Conservation (phyloP, 2,888 invertebrate species). For the Drosophila antonietae region DNA sequence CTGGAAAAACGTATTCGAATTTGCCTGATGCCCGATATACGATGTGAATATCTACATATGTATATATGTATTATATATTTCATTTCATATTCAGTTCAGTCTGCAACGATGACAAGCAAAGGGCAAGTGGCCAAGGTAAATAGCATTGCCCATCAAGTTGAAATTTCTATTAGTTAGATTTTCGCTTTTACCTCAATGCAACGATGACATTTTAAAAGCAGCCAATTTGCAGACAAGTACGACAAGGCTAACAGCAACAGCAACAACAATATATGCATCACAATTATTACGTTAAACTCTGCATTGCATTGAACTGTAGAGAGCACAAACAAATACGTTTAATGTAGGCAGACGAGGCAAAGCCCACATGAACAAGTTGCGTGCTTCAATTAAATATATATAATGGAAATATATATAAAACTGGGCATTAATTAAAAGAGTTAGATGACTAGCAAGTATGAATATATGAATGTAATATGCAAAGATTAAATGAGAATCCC, state of each 20-base stretch:
- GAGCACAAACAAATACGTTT: background rate
- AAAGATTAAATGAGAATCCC: too few relatives aligned
- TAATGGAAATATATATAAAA: background rate
- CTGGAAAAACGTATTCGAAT: constrained; percentile 10
- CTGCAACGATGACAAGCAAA: constrained; percentile 39
- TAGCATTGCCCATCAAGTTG: constrained; percentile 14
- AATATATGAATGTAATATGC: background rate
- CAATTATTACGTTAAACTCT: constrained; percentile 18
- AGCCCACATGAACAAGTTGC: background rate
- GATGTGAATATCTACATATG: background rate
- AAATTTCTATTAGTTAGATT: constrained; percentile 22
- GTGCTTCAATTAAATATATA: background rate
- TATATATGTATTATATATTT: background rate
- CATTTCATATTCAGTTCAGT: background rate
- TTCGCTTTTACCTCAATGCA: constrained; percentile 4
- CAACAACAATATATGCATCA: constrained; percentile 4
- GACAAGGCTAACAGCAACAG: constrained; percentile 20
- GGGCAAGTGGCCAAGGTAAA: constrained; percentile 60
- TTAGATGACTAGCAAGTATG: background rate
- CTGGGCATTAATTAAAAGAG: background rate
- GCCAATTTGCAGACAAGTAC: constrained; percentile 37
- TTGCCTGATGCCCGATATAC: background rate
- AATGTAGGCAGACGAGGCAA: background rate
- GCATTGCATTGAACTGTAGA: constrained; percentile 6
- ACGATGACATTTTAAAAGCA: constrained; percentile 59